Evolutionary conservation across 1,140 invertebrate species (phyloP).

Genomic region (Heterodera schachtii): DNA sequence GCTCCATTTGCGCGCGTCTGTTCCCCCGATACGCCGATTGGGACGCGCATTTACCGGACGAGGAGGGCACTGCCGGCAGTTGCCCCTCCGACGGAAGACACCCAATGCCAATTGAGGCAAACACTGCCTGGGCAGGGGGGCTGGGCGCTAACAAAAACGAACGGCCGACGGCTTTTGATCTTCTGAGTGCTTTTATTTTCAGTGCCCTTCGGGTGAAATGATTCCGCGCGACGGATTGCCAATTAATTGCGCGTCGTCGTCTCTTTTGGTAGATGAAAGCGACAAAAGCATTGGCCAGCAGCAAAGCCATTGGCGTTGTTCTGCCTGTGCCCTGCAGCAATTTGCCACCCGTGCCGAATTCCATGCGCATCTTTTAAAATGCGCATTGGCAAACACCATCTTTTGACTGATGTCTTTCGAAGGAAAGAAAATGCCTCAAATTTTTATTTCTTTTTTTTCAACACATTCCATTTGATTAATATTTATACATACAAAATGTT

Average conservation of each 20-base stretch:
- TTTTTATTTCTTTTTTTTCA: neutral
- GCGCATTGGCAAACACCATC: conserved; percentile 11
- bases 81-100: neutral
- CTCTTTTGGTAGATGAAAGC: neutral
- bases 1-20: conserved; percentile 6
- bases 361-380: conserved; percentile 38
- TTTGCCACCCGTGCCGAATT: conserved; percentile 28
- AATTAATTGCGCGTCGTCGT: neutral
- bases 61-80: conserved; percentile 7
- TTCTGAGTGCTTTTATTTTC: neutral
- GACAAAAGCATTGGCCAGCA: neutral
- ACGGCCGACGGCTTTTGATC: no score
- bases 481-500: no score
- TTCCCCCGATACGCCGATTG: conserved; percentile 21
- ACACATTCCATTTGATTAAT: no score
- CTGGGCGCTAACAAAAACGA: no score
- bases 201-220: conserved; percentile 8
- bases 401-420: neutral
- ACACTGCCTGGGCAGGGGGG: no score
- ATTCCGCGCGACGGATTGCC: conserved; percentile 17
- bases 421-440: neutral
- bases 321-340: conserved; percentile 10
- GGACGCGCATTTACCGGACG: conserved; percentile 26
- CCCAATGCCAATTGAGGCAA: neutral
- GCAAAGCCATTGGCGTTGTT: conserved; percentile 16